These are phyloP conservation scores for Caranx ignobilis DNA, from an alignment of 2,113 vertebrate genomes.

Conservation along the genomic window DNA sequence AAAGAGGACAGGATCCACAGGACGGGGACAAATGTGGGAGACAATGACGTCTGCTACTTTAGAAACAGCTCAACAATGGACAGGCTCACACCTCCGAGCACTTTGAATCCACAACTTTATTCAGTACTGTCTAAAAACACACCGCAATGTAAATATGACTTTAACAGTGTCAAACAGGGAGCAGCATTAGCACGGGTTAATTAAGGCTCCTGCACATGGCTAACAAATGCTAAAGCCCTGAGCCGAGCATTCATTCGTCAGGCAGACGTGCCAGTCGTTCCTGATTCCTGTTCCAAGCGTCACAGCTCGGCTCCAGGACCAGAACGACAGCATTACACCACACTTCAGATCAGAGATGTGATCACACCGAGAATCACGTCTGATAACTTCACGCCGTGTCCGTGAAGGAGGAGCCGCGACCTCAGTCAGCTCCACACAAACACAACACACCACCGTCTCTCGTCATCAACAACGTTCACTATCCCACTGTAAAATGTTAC, in stretches of 20 bases:
- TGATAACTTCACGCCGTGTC: too few species aligned
- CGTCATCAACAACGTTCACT: too few species aligned
- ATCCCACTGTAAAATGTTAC: too few species aligned
- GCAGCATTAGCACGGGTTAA: conserved; percentile 19
- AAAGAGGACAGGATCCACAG: background rate
- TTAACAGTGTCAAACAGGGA: background rate
- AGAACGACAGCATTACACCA: background rate
- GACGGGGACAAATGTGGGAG: background rate
- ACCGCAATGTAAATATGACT: background rate
- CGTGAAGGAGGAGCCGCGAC: too few species aligned
- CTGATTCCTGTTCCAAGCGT: background rate
- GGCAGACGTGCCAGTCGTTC: background rate
- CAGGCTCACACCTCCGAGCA: background rate
- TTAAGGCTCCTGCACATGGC: background rate
- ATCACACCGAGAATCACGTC: background rate
- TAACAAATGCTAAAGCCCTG: conserved; percentile 30
- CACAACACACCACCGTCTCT: too few species aligned
- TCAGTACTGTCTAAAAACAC: background rate
- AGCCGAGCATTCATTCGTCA: background rate
- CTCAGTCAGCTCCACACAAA: too few species aligned
- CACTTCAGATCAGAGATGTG: background rate
- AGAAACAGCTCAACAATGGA: background rate
- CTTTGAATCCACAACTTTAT: conserved; percentile 12
- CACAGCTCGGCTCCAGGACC: background rate
- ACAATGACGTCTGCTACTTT: conserved; percentile 17